Conservation (phyloP, 2,113 vertebrate species). For the Benitochromis conjunctus region DNA sequence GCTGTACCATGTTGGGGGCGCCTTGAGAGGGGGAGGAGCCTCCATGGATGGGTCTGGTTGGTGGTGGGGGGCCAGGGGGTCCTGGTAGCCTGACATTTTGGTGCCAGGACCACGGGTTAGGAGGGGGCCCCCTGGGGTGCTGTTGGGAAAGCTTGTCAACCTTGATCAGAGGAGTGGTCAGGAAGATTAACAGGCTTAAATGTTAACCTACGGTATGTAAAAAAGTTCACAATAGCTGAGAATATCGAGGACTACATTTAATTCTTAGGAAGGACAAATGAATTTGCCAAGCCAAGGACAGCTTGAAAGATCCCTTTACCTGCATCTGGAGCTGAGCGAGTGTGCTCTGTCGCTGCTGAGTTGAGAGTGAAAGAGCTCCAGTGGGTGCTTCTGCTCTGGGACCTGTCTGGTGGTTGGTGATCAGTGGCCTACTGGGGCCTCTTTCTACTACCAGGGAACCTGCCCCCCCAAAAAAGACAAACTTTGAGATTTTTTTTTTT, state of each 20-base stretch:
- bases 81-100: constrained; percentile 62
- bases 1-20: constrained; percentile 47
- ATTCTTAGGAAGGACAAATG: not conserved
- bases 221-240: not conserved
- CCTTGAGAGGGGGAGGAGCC: constrained; percentile 70
- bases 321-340: constrained; percentile 80
- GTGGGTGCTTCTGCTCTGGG: constrained; percentile 57
- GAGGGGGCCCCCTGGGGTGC: constrained; percentile 63
- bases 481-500: not conserved
- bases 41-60: constrained; percentile 66
- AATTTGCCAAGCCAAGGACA: not conserved
- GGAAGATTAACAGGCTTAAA: not conserved
- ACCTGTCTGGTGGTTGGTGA: constrained; percentile 42
- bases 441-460: constrained; percentile 74
- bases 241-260: not conserved
- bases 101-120: constrained; percentile 75
- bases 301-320: constrained; percentile 17
- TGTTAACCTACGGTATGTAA: not conserved
- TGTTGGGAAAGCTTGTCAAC: constrained; percentile 78
- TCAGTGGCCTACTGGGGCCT: constrained; percentile 40
- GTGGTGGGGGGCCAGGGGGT: constrained; percentile 58
- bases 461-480: not conserved
- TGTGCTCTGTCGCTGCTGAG: constrained; percentile 72
- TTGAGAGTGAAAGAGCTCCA: constrained; percentile 14
- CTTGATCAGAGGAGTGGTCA: constrained; percentile 34